Percentiles rank a stretch among this genome's conserved stretches.
Evolutionary conservation across 2,113 vertebrate species (phyloP).

Genomic region (Callaeas wilsoni): DNA sequence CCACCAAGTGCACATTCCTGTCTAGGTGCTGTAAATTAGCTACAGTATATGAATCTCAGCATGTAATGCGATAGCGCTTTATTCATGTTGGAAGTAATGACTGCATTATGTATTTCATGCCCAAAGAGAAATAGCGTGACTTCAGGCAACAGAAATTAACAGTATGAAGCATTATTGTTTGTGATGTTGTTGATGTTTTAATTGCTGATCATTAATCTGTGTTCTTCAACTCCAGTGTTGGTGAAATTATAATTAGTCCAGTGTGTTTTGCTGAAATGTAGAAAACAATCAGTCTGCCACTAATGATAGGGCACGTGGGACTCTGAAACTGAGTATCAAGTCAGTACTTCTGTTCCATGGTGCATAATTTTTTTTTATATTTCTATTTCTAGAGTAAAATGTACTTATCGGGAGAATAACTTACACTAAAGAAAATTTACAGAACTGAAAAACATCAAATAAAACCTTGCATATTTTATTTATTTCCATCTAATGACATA

Average conservation of each 20-base stretch:
- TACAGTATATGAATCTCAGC: neutral
- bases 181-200: constrained; percentile 58
- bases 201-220: constrained; percentile 61
- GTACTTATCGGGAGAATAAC: neutral
- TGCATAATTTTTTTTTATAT: neutral
- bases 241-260: constrained; percentile 61
- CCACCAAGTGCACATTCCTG: neutral
- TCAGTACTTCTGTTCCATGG: neutral
- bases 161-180: constrained; percentile 62
- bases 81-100: constrained; percentile 36
- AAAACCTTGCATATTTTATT: neutral
- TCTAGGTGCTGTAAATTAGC: constrained; percentile 15
- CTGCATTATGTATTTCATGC: constrained; percentile 22
- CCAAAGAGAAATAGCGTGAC: constrained; percentile 45
- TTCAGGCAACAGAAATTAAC: constrained; percentile 63
- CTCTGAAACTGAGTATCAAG: neutral
- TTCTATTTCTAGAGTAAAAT: constrained; percentile 4
- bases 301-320: constrained; percentile 53
- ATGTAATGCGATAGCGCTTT: neutral
- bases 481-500: neutral
- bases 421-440: neutral
- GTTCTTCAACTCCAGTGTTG: constrained; percentile 34
- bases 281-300: constrained; percentile 56
- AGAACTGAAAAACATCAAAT: neutral
- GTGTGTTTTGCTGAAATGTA: constrained; percentile 50